These are phyloP conservation scores for Leptoclinus maculatus DNA, from an alignment of 2,797 vertebrate species.

Conservation along the genomic window DNA sequence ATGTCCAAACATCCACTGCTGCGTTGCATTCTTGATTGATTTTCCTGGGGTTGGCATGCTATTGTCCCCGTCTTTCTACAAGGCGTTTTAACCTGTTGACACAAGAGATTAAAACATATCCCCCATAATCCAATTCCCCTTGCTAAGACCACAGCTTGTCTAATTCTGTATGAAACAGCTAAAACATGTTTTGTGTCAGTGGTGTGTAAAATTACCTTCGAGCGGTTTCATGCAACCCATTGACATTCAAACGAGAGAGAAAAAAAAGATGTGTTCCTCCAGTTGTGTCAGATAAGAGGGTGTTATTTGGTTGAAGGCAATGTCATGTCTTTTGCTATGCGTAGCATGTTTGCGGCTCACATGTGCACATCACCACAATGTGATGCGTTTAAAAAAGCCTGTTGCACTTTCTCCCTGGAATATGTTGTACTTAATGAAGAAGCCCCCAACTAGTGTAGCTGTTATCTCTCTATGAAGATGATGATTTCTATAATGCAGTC, in stretches of 20 bases:
- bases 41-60: conserved; percentile 42
- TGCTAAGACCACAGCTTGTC: conserved; percentile 61
- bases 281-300: conserved; percentile 32
- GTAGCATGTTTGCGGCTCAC: conserved; percentile 13
- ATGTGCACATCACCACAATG: conserved; percentile 11
- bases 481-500: conserved; percentile 3
- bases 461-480: neutral
- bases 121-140: conserved; percentile 72
- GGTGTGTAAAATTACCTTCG: conserved; percentile 70
- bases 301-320: conserved; percentile 21
- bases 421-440: neutral
- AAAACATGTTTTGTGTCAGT: conserved; percentile 64
- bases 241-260: conserved; percentile 35
- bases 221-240: conserved; percentile 49
- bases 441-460: neutral
- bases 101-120: conserved; percentile 74
- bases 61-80: conserved; percentile 58
- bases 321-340: conserved; percentile 22
- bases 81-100: conserved; percentile 73
- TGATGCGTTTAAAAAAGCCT: neutral
- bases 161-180: conserved; percentile 67
- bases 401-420: neutral
- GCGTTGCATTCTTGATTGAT: conserved; percentile 37
- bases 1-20: conserved; percentile 40
- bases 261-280: conserved; percentile 17